A percentile compares a stretch with the other conserved stretches of the same genome.
Conservation (phyloP, 2,888 invertebrate genomes). For the Dione vanillae region DNA sequence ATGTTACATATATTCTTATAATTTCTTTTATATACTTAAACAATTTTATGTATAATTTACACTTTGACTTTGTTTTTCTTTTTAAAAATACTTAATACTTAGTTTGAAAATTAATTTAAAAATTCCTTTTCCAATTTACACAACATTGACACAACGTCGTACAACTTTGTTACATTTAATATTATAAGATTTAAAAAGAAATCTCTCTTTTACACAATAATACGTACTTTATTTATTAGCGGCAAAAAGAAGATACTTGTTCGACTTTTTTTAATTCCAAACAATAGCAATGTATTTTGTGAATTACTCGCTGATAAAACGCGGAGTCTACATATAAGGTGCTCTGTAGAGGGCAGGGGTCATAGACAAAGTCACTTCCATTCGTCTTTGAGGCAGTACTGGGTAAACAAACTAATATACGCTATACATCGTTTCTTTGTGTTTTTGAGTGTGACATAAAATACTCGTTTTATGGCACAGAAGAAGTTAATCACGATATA, state of each 20-base stretch:
- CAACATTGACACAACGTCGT: too few relatives aligned
- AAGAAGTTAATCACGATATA: constrained; percentile 35
- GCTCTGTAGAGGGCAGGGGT: constrained; percentile 59
- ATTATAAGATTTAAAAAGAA: too few relatives aligned
- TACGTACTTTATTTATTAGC: too few relatives aligned
- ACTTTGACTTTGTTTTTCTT: too few relatives aligned
- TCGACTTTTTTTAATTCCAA: not conserved
- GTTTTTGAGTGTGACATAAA: constrained; percentile 46
- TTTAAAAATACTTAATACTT: too few relatives aligned
- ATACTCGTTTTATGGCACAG: constrained; percentile 34
- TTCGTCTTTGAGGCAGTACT: constrained; percentile 65
- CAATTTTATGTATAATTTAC: too few relatives aligned
- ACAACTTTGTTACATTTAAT: too few relatives aligned
- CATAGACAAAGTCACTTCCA: constrained; percentile 78
- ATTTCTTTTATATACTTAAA: too few relatives aligned
- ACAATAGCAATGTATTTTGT: constrained; percentile 16
- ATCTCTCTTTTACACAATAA: too few relatives aligned
- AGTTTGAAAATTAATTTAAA: not conserved
- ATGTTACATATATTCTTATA: too few relatives aligned
- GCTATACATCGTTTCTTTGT: constrained; percentile 46
- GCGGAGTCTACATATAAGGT: constrained; percentile 24
- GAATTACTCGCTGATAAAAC: constrained; percentile 9
- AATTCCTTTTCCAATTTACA: too few relatives aligned
- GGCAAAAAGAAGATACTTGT: not conserved
- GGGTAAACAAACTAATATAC: constrained; percentile 67